phyloP scores from a whole-genome alignment of 1,140 invertebrate genomes.

The Drosophila paulistorum region DNA sequence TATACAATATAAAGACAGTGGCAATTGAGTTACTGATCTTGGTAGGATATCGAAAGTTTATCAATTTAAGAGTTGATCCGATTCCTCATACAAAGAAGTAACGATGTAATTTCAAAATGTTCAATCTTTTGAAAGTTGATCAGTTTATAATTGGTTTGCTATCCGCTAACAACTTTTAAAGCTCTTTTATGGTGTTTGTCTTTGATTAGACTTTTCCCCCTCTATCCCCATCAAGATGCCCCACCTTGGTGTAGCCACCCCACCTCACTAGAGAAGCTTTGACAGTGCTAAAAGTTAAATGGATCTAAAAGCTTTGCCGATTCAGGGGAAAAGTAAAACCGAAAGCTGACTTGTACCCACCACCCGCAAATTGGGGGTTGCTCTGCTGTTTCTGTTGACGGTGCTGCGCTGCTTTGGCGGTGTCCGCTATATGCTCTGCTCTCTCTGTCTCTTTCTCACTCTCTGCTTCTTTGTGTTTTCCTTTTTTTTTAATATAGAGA shows the following conservation, averaged over 20 bases:
- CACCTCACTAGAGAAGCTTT: neutral
- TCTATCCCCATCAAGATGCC: neutral
- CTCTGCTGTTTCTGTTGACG: constrained; percentile 23
- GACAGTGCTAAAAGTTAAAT: neutral
- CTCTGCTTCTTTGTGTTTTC: constrained; percentile 42
- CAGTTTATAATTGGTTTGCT: constrained; percentile 27
- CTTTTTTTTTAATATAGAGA: constrained; percentile 42
- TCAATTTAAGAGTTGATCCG: too few species aligned
- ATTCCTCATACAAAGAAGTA: too few species aligned
- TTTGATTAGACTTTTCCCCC: neutral
- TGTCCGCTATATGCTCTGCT: constrained; percentile 13
- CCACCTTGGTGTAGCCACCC: neutral
- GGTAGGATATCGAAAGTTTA: too few species aligned
- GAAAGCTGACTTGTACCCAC: neutral
- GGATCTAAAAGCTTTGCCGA: neutral
- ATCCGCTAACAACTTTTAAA: constrained; percentile 6
- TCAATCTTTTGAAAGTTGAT: neutral
- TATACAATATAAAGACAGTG: too few species aligned
- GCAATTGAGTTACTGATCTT: too few species aligned
- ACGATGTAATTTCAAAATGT: too few species aligned
- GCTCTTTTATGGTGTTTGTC: constrained; percentile 26
- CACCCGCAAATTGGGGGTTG: constrained; percentile 44
- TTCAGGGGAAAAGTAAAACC: neutral
- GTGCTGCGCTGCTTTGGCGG: constrained; percentile 25
- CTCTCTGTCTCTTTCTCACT: neutral